These are phyloP conservation scores for Megalurothrips usitatus DNA, from an alignment of 2,888 invertebrate genomes.

Conservation along the genomic window DNA sequence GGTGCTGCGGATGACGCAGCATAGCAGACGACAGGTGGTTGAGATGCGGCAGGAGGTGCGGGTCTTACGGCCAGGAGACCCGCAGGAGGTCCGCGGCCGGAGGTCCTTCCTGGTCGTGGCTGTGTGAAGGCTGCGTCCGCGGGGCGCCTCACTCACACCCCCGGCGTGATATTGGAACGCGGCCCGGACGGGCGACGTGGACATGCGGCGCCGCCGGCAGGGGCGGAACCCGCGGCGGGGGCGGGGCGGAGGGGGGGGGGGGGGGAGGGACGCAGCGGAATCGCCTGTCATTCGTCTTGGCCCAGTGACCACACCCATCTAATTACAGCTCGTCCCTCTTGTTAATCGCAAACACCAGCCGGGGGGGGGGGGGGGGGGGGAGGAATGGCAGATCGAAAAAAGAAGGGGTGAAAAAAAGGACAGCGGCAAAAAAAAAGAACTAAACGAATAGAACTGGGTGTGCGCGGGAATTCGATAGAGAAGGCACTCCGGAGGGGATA, in stretches of 20 bases:
- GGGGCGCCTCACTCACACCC: too few species aligned
- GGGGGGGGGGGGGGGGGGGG: background rate
- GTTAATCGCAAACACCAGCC: slow-evolving; percentile 11
- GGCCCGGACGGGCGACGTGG: too few species aligned
- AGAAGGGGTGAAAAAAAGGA: background rate
- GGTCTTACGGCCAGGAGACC: too few species aligned
- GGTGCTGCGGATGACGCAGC: too few species aligned
- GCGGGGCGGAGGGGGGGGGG: background rate
- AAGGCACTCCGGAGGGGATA: too few species aligned
- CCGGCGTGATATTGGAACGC: too few species aligned
- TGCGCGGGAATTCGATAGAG: background rate
- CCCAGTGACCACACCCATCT: slow-evolving; percentile 21
- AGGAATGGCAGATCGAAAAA: background rate
- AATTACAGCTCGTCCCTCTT: slow-evolving; percentile 18
- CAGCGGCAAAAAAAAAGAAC: background rate
- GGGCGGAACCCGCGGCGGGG: background rate
- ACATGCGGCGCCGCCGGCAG: too few species aligned
- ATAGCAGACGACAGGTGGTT: too few species aligned
- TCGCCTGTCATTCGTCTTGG: slow-evolving; percentile 22
- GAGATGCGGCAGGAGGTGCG: too few species aligned
- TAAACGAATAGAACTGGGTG: background rate
- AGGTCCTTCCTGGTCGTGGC: too few species aligned
- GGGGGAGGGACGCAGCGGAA: background rate
- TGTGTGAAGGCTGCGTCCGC: too few species aligned
- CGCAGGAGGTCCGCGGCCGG: too few species aligned